Percentiles rank a stretch among this genome's conserved stretches.
Evolutionary conservation across 2,797 vertebrate species (phyloP).

Genomic region (Amblyraja radiata): DNA sequence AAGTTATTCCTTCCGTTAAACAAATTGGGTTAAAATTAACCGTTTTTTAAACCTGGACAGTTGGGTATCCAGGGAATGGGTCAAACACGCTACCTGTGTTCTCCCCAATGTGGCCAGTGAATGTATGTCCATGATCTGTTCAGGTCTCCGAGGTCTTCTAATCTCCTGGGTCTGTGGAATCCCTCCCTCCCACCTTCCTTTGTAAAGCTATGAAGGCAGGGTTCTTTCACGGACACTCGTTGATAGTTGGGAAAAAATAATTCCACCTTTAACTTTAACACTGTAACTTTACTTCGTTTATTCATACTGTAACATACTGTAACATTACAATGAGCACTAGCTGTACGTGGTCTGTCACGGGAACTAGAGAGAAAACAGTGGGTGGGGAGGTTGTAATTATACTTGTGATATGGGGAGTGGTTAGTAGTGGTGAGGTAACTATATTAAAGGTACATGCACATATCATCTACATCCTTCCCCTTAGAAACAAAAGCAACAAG

Average conservation of each 20-base stretch:
- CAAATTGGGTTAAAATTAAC: neutral
- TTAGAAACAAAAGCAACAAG: too few species aligned
- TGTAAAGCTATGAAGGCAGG: neutral
- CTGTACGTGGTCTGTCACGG: too few species aligned
- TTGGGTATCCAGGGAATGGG: too few species aligned
- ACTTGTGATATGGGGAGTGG: too few species aligned
- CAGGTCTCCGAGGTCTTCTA: neutral
- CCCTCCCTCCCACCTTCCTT: neutral
- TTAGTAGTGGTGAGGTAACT: too few species aligned
- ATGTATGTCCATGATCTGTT: neutral
- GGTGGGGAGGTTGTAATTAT: too few species aligned
- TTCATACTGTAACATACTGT: too few species aligned
- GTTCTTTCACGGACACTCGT: neutral
- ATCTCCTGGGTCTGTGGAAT: neutral
- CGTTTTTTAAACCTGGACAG: neutral
- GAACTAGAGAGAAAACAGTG: too few species aligned
- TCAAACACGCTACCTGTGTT: neutral
- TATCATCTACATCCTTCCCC: too few species aligned
- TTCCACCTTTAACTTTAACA: neutral
- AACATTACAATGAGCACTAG: too few species aligned
- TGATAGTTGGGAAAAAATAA: neutral
- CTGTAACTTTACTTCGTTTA: too few species aligned
- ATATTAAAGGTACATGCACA: too few species aligned
- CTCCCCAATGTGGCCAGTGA: neutral
- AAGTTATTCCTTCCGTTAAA: neutral